These are phyloP conservation scores for Proctacanthus coquilletti DNA, from an alignment of 1,140 invertebrate genomes.

Conservation along the genomic window DNA sequence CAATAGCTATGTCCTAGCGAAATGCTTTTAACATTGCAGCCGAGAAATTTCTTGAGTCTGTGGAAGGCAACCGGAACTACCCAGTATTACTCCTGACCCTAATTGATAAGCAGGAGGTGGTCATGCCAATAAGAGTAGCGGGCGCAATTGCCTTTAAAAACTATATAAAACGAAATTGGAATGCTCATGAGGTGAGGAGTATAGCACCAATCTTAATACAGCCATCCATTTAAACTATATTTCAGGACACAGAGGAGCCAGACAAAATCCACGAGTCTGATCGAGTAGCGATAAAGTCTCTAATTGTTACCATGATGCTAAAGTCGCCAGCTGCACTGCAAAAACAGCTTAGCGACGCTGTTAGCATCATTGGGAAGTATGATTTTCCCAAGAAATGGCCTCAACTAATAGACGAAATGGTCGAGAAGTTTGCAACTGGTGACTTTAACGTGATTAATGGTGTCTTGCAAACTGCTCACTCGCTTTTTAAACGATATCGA, in stretches of 20 bases:
- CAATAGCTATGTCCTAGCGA: background rate
- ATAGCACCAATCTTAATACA: background rate
- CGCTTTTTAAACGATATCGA: conserved; percentile 88
- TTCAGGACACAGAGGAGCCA: conserved; percentile 58
- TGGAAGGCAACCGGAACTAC: conserved; percentile 85
- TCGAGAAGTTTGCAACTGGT: conserved; percentile 75
- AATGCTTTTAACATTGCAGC: conserved; percentile 39
- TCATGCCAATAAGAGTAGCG: conserved; percentile 68
- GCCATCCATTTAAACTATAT: conserved; percentile 6
- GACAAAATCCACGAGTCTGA: conserved; percentile 73
- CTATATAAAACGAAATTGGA: conserved; percentile 90
- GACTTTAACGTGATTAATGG: conserved; percentile 95
- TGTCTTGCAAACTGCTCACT: conserved; percentile 85
- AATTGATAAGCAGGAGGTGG: conserved; percentile 60
- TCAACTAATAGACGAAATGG: conserved; percentile 74
- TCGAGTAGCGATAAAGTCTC: conserved; percentile 60
- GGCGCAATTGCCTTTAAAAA: conserved; percentile 94
- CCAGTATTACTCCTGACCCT: conserved; percentile 70
- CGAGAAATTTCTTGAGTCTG: conserved; percentile 81
- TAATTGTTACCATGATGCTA: conserved; percentile 87
- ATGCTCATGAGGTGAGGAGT: conserved; percentile 14
- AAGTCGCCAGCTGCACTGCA: conserved; percentile 79
- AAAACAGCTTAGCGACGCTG: conserved; percentile 88
- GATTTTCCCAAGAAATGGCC: conserved; percentile 96
- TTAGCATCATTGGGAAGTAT: conserved; percentile 84